Percentiles rank a stretch among this genome's conserved stretches.
Conservation (phyloP, 2,888 invertebrate genomes). For the Epiblema foenella region DNA sequence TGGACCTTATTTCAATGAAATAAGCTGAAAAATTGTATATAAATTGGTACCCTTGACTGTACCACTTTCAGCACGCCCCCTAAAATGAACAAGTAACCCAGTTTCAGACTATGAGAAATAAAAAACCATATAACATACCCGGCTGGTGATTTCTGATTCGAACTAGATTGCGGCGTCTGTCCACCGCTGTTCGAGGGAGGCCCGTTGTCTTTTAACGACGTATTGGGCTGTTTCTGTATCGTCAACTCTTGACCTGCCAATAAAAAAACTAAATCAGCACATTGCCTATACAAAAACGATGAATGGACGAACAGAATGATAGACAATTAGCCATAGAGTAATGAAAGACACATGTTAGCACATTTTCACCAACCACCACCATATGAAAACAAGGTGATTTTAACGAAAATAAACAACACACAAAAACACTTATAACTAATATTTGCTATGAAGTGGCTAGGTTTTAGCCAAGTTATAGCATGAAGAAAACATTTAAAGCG, state of each 20-base stretch:
- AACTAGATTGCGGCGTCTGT: constrained; percentile 80
- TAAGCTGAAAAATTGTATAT: no score
- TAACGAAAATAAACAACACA: constrained; percentile 48
- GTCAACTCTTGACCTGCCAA: constrained; percentile 93
- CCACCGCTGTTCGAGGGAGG: constrained; percentile 79
- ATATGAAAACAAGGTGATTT: constrained; percentile 61
- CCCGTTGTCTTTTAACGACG: constrained; percentile 91
- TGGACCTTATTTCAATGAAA: no score
- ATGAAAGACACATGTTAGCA: constrained; percentile 81
- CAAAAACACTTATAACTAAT: constrained; percentile 49
- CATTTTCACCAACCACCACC: constrained; percentile 86
- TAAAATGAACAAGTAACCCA: no score
- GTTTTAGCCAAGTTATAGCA: constrained; percentile 11
- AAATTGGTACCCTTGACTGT: no score
- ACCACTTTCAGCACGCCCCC: no score
- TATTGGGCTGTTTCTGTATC: constrained; percentile 97
- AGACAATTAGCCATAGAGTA: constrained; percentile 81
- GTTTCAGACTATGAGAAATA: no score
- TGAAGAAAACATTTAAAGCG: constrained; percentile 47
- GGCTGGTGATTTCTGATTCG: constrained; percentile 87
- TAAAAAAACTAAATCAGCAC: constrained; percentile 42
- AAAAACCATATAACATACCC: constrained; percentile 86
- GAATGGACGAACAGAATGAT: constrained; percentile 59
- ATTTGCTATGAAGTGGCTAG: constrained; percentile 10
- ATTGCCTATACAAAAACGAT: neutral